Evolutionary conservation across 1,140 invertebrate species (phyloP).

Genomic region (Diorhabda elongata): DNA sequence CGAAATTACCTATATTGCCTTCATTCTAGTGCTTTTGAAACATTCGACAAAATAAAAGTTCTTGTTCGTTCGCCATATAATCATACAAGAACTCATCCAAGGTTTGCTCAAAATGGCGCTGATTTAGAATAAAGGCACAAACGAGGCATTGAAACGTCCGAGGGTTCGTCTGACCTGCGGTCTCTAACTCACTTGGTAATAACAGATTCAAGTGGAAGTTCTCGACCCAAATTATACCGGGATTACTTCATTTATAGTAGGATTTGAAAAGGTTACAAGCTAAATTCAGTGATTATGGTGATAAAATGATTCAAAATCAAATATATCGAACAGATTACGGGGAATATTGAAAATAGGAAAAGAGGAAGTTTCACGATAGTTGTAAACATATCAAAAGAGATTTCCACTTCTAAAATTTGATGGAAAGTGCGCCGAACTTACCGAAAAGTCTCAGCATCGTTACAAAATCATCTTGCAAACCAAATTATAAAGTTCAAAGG

Average conservation of each 20-base stretch:
- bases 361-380: no score
- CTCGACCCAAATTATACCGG: slow-evolving; percentile 4
- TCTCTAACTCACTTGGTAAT: slow-evolving; percentile 22
- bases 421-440: no score
- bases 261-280: no score
- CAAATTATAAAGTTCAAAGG: slow-evolving; percentile 15
- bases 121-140: slow-evolving; percentile 23
- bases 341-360: no score
- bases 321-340: no score
- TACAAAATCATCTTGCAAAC: no score
- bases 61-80: background rate
- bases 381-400: no score
- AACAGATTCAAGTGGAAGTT: slow-evolving; percentile 15
- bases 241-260: background rate
- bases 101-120: slow-evolving; percentile 24
- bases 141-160: slow-evolving; percentile 25
- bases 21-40: background rate
- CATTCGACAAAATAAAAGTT: background rate
- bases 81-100: slow-evolving; percentile 18
- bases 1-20: no score
- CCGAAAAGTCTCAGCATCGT: no score
- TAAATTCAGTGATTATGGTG: background rate
- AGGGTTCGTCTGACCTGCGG: slow-evolving; percentile 21
- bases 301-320: no score
- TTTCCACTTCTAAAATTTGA: no score